A percentile compares a stretch with the other conserved stretches of the same genome.
phyloP scores from a whole-genome alignment of 92 coral and sea anemone species.

The Epizoanthus stellaris region DNA sequence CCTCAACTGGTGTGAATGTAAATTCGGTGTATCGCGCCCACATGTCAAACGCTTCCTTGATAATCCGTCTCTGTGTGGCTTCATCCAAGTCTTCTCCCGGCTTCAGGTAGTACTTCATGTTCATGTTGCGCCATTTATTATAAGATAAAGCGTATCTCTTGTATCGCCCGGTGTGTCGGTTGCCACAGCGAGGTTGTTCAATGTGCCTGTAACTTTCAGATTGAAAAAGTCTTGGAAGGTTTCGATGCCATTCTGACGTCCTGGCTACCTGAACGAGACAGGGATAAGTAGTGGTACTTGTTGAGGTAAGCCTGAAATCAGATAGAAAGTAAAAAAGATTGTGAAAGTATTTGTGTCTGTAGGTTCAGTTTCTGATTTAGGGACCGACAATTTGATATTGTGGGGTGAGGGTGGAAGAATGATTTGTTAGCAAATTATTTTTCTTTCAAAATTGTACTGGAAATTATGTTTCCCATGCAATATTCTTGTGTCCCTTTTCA shows the following conservation, averaged over 20 bases:
- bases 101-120: conserved; percentile 17
- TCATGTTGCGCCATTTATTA: conserved; percentile 16
- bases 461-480: no score
- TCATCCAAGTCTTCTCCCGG: conserved; percentile 2
- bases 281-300: conserved; percentile 37
- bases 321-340: no score
- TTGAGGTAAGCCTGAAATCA: conserved; percentile 11
- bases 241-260: conserved; percentile 27
- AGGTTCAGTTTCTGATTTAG: no score
- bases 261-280: conserved; percentile 23
- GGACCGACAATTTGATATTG: no score
- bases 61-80: neutral
- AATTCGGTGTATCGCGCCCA: conserved; percentile 29
- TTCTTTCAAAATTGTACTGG: no score
- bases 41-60: conserved; percentile 32
- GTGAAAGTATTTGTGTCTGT: no score
- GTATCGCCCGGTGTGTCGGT: conserved; percentile 18
- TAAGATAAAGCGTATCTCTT: conserved; percentile 9
- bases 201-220: conserved; percentile 32
- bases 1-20: conserved; percentile 15
- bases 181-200: conserved; percentile 51
- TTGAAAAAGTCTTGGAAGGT: conserved; percentile 42
- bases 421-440: no score
- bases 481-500: no score
- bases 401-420: no score